Conservation (phyloP, 2,888 invertebrate genomes). For the Prosapia bicincta region DNA sequence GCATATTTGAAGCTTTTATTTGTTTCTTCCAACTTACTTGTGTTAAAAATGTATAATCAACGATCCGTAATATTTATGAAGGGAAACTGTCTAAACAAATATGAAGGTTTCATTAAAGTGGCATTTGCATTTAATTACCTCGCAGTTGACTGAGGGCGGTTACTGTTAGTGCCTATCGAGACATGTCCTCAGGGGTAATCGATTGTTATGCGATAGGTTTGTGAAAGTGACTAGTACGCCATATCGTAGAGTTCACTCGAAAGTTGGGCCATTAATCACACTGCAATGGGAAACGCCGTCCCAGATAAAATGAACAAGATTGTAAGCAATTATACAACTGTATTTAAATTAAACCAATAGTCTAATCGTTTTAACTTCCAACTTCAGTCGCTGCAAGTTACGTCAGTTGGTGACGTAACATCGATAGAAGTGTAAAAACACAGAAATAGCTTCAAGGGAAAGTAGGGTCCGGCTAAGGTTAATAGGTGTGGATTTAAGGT, state of each 20-base stretch:
- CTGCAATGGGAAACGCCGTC: background rate
- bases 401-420: no score
- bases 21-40: no score
- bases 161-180: background rate
- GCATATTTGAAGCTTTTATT: no score
- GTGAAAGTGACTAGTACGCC: background rate
- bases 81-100: background rate
- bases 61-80: background rate
- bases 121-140: background rate
- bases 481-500: no score
- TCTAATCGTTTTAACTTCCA: background rate
- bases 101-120: background rate
- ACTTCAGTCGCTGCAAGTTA: no score
- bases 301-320: background rate
- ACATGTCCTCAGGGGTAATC: background rate
- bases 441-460: no score
- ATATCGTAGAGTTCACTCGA: background rate
- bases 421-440: no score
- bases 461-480: no score
- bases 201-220: background rate
- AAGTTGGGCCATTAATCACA: background rate
- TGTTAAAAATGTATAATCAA: no score
- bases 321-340: background rate
- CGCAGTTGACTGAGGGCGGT: background rate
- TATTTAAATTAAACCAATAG: background rate